Conservation (phyloP, 1,140 invertebrate genomes). For the Fragariocoptes setiger region DNA sequence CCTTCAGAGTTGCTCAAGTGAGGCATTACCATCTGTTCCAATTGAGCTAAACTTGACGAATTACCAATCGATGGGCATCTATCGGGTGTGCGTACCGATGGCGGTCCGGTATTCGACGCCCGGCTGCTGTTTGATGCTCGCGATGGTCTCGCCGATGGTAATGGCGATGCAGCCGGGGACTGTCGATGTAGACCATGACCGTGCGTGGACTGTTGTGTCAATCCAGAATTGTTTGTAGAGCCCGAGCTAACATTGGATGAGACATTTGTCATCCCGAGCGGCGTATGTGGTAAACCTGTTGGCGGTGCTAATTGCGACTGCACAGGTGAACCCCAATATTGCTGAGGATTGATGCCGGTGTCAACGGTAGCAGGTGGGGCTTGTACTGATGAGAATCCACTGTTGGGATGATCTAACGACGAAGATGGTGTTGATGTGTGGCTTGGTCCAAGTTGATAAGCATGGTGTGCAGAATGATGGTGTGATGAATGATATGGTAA, state of each 20-base stretch:
- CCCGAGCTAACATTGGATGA: not conserved
- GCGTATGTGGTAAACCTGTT: not conserved
- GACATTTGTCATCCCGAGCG: not conserved
- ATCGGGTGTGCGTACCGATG: not conserved
- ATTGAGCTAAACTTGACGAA: slow-evolving; percentile 54
- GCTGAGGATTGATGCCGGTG: not conserved
- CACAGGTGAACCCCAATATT: not conserved
- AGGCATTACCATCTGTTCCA: slow-evolving; percentile 75
- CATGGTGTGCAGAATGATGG: not conserved
- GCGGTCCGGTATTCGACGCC: not conserved
- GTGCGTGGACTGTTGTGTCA: no score
- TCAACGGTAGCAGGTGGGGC: no score
- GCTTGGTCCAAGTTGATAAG: not conserved
- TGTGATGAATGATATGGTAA: not conserved
- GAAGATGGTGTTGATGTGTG: not conserved
- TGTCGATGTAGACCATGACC: not conserved
- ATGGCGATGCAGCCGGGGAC: not conserved
- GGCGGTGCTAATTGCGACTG: not conserved
- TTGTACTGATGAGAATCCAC: not conserved
- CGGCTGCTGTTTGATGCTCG: no score
- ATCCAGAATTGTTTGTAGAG: no score
- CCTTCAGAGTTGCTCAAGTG: slow-evolving; percentile 10
- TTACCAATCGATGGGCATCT: not conserved
- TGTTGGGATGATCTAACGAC: no score
- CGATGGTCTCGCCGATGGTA: no score